phyloP scores from a whole-genome alignment of 1,140 invertebrate species.

The Liolophura sinensis region DNA sequence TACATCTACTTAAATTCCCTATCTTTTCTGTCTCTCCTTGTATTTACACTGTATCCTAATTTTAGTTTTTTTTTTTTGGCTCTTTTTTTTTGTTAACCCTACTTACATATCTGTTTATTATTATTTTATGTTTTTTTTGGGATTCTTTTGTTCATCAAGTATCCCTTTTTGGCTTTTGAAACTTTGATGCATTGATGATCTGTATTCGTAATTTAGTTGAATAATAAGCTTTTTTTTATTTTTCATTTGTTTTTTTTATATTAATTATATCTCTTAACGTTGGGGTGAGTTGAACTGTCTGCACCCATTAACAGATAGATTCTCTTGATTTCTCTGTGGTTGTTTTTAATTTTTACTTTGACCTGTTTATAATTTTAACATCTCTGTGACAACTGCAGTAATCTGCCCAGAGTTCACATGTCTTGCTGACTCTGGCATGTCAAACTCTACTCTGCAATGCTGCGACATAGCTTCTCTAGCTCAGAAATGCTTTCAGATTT shows the following conservation, averaged over 20 bases:
- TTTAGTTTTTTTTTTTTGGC: constrained; percentile 7
- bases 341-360: constrained; percentile 11
- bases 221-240: constrained; percentile 1
- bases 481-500: too few relatives aligned
- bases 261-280: background rate
- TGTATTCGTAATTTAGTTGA: background rate
- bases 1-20: constrained; percentile 1
- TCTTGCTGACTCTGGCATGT: background rate
- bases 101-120: background rate
- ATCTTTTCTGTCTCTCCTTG: background rate
- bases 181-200: background rate
- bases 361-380: constrained; percentile 11
- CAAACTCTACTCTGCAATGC: too few relatives aligned
- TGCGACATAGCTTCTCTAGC: too few relatives aligned
- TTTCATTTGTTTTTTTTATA: constrained; percentile 1
- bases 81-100: background rate
- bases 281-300: background rate
- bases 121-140: constrained; percentile 7
- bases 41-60: constrained; percentile 14
- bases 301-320: background rate
- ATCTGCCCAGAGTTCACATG: background rate
- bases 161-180: background rate
- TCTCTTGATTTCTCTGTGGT: constrained; percentile 10
- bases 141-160: background rate
- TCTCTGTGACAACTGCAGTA: background rate